Evolutionary conservation across 1,140 invertebrate species (phyloP).

Genomic region (Thaumetopoea pityocampa): DNA sequence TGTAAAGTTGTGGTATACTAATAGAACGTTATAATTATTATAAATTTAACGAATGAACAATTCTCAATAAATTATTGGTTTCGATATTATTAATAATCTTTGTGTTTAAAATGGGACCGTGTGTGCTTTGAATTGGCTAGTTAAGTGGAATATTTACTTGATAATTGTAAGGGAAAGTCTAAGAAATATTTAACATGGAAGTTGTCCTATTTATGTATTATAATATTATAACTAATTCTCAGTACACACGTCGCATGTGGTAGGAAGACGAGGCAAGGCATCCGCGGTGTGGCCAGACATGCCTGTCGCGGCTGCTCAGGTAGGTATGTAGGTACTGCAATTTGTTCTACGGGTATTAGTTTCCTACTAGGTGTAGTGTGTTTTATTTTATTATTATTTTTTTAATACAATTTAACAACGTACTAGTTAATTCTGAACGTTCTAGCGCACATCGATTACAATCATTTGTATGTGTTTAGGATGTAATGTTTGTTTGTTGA

Average conservation of each 20-base stretch:
- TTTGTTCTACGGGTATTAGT: constrained; percentile 75
- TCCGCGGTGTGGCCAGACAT: neutral
- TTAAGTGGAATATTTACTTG: constrained; percentile 34
- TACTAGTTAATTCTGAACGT: constrained; percentile 49
- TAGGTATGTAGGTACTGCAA: constrained; percentile 45
- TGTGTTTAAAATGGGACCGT: constrained; percentile 26
- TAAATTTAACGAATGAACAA: constrained; percentile 8
- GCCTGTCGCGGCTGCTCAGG: neutral
- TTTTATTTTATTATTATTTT: constrained; percentile 60
- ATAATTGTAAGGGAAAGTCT: constrained; percentile 37
- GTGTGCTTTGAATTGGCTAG: constrained; percentile 32
- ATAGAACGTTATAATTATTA: too few species aligned
- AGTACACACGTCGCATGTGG: constrained; percentile 30
- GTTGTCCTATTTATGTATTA: constrained; percentile 41
- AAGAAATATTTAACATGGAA: constrained; percentile 39
- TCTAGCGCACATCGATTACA: constrained; percentile 54
- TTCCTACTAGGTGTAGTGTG: constrained; percentile 69
- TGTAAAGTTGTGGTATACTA: constrained; percentile 5
- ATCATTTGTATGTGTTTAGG: constrained; percentile 46
- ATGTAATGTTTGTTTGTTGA: constrained; percentile 70
- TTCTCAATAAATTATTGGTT: constrained; percentile 18
- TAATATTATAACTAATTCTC: constrained; percentile 28
- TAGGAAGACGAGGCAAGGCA: neutral
- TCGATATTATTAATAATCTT: constrained; percentile 14
- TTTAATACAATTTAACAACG: constrained; percentile 49